Evolutionary conservation across 2,797 vertebrate species (phyloP).

Genomic region (Gadopsis bispinosus): DNA sequence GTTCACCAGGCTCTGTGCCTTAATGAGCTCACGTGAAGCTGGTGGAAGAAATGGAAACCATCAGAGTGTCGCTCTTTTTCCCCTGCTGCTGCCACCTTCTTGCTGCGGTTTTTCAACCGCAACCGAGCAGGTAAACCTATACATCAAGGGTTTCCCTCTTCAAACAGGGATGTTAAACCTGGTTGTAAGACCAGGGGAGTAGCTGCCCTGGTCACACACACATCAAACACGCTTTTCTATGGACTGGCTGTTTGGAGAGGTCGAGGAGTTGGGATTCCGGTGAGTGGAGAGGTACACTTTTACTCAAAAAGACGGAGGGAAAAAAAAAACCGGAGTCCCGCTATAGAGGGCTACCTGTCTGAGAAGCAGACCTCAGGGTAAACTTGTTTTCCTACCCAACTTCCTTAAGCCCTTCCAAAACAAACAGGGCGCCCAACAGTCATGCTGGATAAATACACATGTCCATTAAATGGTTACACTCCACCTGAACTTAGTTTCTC

Average conservation of each 20-base stretch:
- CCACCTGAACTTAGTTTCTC: constrained; percentile 73
- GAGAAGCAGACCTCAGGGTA: constrained; percentile 79
- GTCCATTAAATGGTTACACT: constrained; percentile 78
- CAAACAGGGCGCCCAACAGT: constrained; percentile 82
- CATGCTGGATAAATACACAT: constrained; percentile 82
- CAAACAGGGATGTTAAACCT: constrained; percentile 71
- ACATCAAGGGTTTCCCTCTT: constrained; percentile 84
- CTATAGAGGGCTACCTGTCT: constrained; percentile 84
- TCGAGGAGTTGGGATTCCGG: constrained; percentile 63
- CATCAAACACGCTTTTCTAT: constrained; percentile 81
- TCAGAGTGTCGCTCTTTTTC: constrained; percentile 50
- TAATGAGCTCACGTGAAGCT: constrained; percentile 71
- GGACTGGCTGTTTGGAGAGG: constrained; percentile 73
- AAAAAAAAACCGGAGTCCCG: constrained; percentile 59
- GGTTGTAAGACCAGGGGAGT: constrained; percentile 64
- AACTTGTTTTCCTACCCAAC: constrained; percentile 85
- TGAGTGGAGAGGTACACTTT: constrained; percentile 69
- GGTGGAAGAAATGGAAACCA: constrained; percentile 68
- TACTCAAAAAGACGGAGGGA: constrained; percentile 62
- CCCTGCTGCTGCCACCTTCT: constrained; percentile 39
- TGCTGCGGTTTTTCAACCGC: constrained; percentile 67
- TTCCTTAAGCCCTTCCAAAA: constrained; percentile 85
- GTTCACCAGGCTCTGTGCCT: constrained; percentile 48
- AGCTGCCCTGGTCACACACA: constrained; percentile 70
- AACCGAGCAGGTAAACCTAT: constrained; percentile 80